Evolutionary conservation across 2,113 vertebrate species (phyloP).

Genomic region (Oreochromis tanganicae): DNA sequence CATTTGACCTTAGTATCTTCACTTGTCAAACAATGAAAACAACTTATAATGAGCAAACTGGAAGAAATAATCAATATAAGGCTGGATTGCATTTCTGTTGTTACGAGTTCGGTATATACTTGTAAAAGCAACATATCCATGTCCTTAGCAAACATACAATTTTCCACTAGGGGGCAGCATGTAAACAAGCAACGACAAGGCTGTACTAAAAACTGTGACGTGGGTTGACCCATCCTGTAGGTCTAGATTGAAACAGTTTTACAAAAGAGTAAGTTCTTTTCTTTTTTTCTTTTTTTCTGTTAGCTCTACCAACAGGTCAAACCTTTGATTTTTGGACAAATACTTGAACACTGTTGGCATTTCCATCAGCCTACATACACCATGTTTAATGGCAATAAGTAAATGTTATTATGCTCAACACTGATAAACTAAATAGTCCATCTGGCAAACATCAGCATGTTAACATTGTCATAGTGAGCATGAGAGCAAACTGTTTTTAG

Average conservation of each 20-base stretch:
- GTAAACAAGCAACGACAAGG: background rate
- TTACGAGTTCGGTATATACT: background rate
- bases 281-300: background rate
- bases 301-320: background rate
- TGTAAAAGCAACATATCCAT: background rate
- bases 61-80: background rate
- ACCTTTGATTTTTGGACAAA: background rate
- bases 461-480: background rate
- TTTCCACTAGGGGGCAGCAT: conserved; percentile 40
- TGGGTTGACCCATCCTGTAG: background rate
- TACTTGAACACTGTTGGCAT: background rate
- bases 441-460: background rate
- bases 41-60: background rate
- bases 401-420: background rate
- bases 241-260: background rate
- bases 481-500: background rate
- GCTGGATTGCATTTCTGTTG: rapidly evolving
- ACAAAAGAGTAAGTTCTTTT: background rate
- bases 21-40: background rate
- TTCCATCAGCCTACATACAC: background rate
- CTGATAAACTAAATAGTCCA: background rate
- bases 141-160: background rate
- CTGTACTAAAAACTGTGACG: background rate
- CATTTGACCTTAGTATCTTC: rapidly evolving
- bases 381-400: background rate